These are phyloP conservation scores for Dipodomys ordii DNA, from an alignment of 2,113 vertebrate genomes.

Conservation along the genomic window DNA sequence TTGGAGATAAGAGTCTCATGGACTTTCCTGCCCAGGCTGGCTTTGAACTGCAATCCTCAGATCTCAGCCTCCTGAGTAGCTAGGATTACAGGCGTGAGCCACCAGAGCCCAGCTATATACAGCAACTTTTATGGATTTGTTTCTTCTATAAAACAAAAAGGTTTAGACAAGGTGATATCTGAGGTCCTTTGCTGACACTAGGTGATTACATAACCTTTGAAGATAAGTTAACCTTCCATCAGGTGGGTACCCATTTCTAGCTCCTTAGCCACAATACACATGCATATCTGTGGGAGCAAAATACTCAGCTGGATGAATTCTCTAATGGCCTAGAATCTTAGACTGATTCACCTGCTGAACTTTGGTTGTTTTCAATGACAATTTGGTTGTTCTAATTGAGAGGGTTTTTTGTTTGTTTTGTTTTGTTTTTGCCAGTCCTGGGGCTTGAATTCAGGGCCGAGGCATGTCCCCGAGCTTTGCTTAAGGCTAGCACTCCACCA, in stretches of 20 bases:
- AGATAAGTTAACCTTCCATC: background rate
- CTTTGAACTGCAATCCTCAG: too few species aligned
- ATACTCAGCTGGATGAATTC: background rate
- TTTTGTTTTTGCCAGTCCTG: too few species aligned
- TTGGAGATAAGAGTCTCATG: too few species aligned
- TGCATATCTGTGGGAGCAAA: background rate
- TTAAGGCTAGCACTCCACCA: too few species aligned
- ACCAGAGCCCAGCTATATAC: background rate
- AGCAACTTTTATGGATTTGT: slow-evolving; percentile 36
- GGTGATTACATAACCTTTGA: slow-evolving; percentile 29
- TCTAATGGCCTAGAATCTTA: background rate
- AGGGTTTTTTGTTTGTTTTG: too few species aligned
- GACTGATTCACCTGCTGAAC: slow-evolving; percentile 46
- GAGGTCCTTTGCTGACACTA: slow-evolving; percentile 34
- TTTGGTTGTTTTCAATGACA: background rate
- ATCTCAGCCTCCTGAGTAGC: too few species aligned
- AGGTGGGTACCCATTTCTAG: background rate
- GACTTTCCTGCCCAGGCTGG: too few species aligned
- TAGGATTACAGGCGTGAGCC: too few species aligned
- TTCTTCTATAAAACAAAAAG: slow-evolving; percentile 54
- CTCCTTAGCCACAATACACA: background rate
- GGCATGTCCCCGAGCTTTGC: too few species aligned
- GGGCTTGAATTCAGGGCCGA: too few species aligned
- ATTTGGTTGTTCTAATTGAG: too few species aligned
- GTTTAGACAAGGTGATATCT: background rate